A percentile compares a stretch with the other conserved stretches of the same genome.
Evolutionary conservation across 2,797 vertebrate genomes (phyloP).

Genomic region (Perodicticus potto): DNA sequence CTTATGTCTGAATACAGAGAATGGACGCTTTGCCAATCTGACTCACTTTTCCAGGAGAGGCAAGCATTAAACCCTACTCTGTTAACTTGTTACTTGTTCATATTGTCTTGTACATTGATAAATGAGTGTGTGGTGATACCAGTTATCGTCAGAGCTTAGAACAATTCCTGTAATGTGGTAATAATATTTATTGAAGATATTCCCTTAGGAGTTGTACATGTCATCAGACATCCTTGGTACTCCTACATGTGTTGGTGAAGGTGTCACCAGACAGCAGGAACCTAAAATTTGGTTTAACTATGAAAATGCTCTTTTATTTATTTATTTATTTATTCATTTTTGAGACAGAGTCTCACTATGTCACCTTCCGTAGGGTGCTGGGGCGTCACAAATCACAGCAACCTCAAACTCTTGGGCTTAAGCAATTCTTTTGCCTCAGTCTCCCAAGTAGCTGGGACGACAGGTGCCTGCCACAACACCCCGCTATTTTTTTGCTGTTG

Average conservation of each 20-base stretch:
- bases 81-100: neutral
- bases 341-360: too few relatives aligned
- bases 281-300: neutral
- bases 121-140: neutral
- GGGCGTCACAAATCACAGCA: too few relatives aligned
- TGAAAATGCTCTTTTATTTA: neutral
- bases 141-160: neutral
- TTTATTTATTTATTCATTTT: too few relatives aligned
- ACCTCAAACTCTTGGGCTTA: too few relatives aligned
- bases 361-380: too few relatives aligned
- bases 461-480: too few relatives aligned
- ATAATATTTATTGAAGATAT: conserved; percentile 1
- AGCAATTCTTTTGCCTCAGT: too few relatives aligned
- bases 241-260: neutral
- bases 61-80: neutral
- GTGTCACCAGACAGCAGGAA: neutral
- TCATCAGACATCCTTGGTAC: neutral
- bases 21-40: neutral
- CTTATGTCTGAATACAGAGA: neutral
- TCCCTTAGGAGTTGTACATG: neutral
- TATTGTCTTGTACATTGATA: neutral
- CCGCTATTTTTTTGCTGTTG: too few relatives aligned
- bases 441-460: too few relatives aligned
- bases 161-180: neutral
- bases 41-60: neutral